Evolutionary conservation across 2,113 vertebrate genomes (phyloP).

Genomic region (Perca flavescens): DNA sequence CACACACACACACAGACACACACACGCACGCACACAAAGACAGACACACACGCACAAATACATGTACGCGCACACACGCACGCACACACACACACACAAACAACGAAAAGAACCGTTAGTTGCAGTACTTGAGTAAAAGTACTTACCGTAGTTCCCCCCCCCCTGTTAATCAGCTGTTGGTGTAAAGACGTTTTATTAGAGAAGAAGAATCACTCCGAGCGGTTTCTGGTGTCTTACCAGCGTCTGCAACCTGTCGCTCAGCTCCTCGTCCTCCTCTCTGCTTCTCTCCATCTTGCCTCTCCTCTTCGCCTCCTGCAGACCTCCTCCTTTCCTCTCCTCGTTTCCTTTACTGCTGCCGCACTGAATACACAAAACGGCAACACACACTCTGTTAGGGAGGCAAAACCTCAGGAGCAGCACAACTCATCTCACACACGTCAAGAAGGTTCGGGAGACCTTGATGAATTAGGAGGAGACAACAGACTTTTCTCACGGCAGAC

Average conservation of each 20-base stretch:
- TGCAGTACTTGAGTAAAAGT: no score
- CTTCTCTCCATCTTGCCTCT: constrained; percentile 69
- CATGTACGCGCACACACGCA: neutral
- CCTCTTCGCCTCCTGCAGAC: constrained; percentile 70
- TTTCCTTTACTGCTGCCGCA: neutral
- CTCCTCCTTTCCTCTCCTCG: constrained; percentile 34
- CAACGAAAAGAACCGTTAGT: no score
- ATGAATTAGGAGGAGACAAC: neutral
- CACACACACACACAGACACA: constrained; percentile 1
- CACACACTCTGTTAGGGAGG: no score
- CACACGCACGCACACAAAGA: neutral
- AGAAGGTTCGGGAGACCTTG: neutral
- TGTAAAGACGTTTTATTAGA: no score
- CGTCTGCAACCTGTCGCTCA: constrained; percentile 47
- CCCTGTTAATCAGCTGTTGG: no score
- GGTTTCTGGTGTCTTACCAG: constrained; percentile 53
- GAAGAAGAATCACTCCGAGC: no score
- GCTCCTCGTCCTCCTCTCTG: constrained; percentile 60
- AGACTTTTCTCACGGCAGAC: no score
- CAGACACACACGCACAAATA: neutral
- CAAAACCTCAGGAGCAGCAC: no score
- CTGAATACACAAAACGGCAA: constrained; percentile 28
- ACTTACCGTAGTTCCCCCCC: no score
- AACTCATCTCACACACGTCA: neutral
- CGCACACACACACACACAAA: neutral